Conservation (phyloP, 2,113 vertebrate species). For the Mesembrinibis cayennensis region DNA sequence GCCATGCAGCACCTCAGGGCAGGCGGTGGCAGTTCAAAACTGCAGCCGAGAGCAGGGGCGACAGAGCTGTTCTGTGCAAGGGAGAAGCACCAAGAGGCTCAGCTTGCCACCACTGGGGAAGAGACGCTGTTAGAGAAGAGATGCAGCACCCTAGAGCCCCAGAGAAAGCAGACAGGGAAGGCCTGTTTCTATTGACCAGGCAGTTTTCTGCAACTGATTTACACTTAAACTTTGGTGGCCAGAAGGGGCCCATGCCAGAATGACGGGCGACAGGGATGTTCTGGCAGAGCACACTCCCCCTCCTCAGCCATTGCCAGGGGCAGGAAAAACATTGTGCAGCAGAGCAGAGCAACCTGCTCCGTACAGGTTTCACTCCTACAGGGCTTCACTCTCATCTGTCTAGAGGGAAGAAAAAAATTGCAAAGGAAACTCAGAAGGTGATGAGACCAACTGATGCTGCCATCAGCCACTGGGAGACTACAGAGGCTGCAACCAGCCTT, state of each 20-base stretch:
- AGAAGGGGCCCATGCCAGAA: neutral
- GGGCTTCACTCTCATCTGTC: neutral
- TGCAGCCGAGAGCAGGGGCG: neutral
- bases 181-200: neutral
- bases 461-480: neutral
- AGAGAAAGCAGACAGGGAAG: conserved; percentile 28
- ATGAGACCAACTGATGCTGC: neutral
- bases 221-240: neutral
- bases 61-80: neutral
- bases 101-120: conserved; percentile 27
- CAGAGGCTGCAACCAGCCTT: neutral
- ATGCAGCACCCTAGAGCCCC: neutral
- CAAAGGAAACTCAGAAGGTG: neutral
- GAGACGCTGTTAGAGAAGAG: conserved; percentile 24
- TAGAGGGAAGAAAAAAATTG: neutral
- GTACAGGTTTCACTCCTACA: neutral
- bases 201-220: conserved; percentile 22
- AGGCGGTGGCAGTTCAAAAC: neutral
- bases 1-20: accelerated
- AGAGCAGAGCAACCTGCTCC: neutral
- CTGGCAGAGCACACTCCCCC: neutral
- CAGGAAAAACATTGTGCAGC: neutral
- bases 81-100: neutral
- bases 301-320: neutral
- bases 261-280: neutral